A percentile compares a stretch with the other conserved stretches of the same genome.
phyloP scores from a whole-genome alignment of 2,113 vertebrate species.

The Apaloderma vittatum region DNA sequence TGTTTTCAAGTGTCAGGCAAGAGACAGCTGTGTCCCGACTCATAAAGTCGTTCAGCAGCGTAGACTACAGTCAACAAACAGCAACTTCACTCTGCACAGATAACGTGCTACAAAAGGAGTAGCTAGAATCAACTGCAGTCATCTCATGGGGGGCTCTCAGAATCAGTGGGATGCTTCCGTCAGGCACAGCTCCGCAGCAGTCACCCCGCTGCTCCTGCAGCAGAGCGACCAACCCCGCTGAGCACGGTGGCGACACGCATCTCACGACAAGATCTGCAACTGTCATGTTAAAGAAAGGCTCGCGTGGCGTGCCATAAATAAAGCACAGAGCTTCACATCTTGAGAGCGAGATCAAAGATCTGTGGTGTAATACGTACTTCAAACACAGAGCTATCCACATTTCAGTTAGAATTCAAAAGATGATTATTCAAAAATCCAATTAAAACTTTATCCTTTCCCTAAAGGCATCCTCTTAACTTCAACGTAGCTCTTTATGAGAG shows the following conservation, averaged over 20 bases:
- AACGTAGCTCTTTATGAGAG: background rate
- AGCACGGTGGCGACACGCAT: fast-evolving
- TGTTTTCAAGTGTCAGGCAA: background rate
- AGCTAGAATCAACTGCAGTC: background rate
- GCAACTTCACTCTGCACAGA: background rate
- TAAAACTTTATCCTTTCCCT: conserved; percentile 34
- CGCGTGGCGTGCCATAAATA: background rate
- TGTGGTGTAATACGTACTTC: background rate
- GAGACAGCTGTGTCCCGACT: background rate
- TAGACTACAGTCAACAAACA: background rate
- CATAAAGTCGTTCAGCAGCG: background rate
- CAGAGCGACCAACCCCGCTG: background rate
- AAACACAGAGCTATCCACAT: background rate
- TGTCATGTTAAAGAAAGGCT: background rate
- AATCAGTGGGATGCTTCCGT: background rate
- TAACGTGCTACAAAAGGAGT: fast-evolving
- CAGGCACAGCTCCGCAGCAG: background rate
- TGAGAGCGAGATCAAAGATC: background rate
- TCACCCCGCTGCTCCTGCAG: background rate
- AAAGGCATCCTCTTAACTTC: background rate
- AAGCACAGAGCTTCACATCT: background rate
- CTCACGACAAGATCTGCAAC: background rate
- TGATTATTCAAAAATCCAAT: conserved; percentile 37
- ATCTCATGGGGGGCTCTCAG: background rate
- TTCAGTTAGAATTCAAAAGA: background rate